Evolutionary conservation across 2,888 invertebrate species (phyloP).

Genomic region (Aricia artaxerxes): DNA sequence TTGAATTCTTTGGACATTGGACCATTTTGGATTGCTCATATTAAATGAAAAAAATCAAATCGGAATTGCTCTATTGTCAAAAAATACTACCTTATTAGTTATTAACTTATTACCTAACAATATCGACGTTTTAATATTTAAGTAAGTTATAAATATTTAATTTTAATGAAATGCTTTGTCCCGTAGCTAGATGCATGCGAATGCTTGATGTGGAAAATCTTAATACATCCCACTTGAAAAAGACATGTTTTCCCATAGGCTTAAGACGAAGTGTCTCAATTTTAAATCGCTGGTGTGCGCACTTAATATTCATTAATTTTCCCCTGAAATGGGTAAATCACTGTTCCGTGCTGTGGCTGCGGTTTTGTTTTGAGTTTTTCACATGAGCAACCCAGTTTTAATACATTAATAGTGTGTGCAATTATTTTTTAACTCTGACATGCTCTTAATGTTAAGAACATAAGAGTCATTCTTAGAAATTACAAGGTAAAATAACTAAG

Average conservation of each 20-base stretch:
- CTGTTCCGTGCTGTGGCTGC: conserved; percentile 51
- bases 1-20: too few relatives aligned
- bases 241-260: conserved; percentile 44
- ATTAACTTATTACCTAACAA: too few relatives aligned
- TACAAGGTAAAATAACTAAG: too few relatives aligned
- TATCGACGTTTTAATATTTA: too few relatives aligned
- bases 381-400: conserved; percentile 33
- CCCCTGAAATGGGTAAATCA: conserved; percentile 53
- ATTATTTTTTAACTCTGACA: background rate
- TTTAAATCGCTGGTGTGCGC: conserved; percentile 54
- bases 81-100: too few relatives aligned
- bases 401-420: conserved; percentile 1
- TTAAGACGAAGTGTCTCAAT: conserved; percentile 50
- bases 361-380: conserved; percentile 49
- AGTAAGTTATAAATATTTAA: background rate
- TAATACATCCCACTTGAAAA: background rate
- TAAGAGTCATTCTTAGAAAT: too few relatives aligned
- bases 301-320: conserved; percentile 74
- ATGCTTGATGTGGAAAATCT: background rate
- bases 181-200: background rate
- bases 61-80: too few relatives aligned
- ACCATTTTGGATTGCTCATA: too few relatives aligned
- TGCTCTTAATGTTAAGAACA: background rate
- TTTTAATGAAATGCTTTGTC: background rate
- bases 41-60: too few relatives aligned